A percentile compares a stretch with the other conserved stretches of the same genome.
Conservation (phyloP, 1,140 invertebrate genomes). For the Schlechtendalia chinensis region DNA sequence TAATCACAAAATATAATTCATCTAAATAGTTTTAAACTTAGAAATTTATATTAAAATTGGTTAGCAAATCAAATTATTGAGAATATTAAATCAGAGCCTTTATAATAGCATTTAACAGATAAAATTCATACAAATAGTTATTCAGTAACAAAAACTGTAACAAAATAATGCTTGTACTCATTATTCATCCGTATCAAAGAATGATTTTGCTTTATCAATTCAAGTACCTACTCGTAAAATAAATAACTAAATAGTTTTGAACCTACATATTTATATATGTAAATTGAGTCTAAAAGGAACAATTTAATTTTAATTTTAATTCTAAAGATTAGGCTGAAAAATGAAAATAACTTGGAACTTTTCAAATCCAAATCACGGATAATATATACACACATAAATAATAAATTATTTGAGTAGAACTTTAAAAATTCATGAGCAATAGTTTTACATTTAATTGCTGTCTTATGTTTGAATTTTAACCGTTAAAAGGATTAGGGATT, state of each 20-base stretch:
- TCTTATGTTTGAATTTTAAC: too few species aligned
- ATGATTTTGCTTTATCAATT: constrained; percentile 39
- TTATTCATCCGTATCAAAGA: constrained; percentile 41
- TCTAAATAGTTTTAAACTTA: neutral
- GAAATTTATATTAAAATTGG: too few species aligned
- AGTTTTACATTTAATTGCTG: too few species aligned
- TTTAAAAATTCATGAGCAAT: too few species aligned
- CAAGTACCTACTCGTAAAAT: neutral
- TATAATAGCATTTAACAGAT: constrained; percentile 40
- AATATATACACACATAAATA: too few species aligned
- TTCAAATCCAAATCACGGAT: too few species aligned
- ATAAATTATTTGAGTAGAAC: too few species aligned
- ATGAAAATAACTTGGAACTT: too few species aligned
- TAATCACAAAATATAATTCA: neutral
- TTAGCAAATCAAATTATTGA: too few species aligned
- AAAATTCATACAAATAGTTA: neutral
- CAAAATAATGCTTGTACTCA: neutral
- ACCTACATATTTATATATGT: neutral
- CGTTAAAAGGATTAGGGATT: too few species aligned
- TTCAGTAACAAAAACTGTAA: constrained; percentile 8
- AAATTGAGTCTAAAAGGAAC: neutral
- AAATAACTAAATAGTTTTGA: neutral
- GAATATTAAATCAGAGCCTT: constrained; percentile 33
- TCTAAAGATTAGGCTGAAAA: too few species aligned
- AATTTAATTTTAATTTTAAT: too few species aligned